Evolutionary conservation across 1,140 invertebrate species (phyloP), one percentile per base, ranked within the genome.

Genomic region (Plectus sambesii): DNA sequence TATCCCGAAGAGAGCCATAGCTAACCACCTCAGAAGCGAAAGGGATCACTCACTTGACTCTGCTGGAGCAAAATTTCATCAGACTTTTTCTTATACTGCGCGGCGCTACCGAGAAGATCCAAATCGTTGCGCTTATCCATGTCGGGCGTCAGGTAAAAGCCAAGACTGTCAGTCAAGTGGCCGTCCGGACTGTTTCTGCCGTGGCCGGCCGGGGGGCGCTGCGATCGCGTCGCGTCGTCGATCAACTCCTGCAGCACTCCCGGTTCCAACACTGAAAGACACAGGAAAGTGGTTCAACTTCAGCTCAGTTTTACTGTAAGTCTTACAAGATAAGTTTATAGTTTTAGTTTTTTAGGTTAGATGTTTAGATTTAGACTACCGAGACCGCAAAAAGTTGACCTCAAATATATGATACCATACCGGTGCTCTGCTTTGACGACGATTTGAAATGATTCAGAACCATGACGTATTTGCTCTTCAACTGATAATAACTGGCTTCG

Each of bases 381-480:
- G n/a, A n/a, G n/a, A n/a, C n/a, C n/a, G n/a, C n/a, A n/a, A n/a
- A n/a, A n/a, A n/a, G n/a, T n/a, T n/a, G n/a, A n/a, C 12, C 12
- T n/a, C 12, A 41, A 9, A 41, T n/a, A 41, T 19, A 41, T 29
- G 25, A 23, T 20, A 48, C 38, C 23, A n/a, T 15, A 54, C 52
- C 51, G 38, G 49, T 54, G 9, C 51, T 48, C 6, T 47, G 47
- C 25, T 56, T 56, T 22, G 43, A 43, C 1, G 55, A 47, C 2
- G 55, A 56, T 17, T 58, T 58, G 42, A 58, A 57, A 33, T 58
- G 56, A 27, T 58, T 58, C 4, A 58, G 33, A 17, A 58, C 42
- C 54, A 58, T 56, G 12, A 58, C 23, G 52, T 58, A 58, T 5
- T 51, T 36, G 30, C 55, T 58, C 35, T 58, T 58, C 30, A 58